Base-by-base conservation (phyloP, 2,797 vertebrate species). In the Propithecus perrieri region DNA sequence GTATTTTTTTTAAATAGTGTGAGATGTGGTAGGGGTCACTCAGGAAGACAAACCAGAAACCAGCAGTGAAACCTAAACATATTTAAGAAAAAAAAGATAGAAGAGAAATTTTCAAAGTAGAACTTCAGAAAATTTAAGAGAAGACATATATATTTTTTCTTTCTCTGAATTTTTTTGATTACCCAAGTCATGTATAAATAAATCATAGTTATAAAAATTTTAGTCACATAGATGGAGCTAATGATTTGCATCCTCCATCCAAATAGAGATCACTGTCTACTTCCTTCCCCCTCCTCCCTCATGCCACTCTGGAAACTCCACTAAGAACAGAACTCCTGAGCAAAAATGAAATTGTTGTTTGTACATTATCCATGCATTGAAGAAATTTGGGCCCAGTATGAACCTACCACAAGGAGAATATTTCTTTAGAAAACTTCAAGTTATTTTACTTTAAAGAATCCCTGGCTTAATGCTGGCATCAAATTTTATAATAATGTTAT, bases 181-280 rank as follows among this genome's bases (percentile, higher is more conserved):
- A 83, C 24, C 33, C 7, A 83, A 89, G 48, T 79, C 50, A 81
- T 48, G 41, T 46, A 61, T 30, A 48, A 89, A 90, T 79, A 88
- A 95, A 90, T 76, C 38, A 89, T 69, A 84, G 80, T 74, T 79
- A 89, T 55, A 92, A 93, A 96, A 63, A 63, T 87, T 85, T 80
- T 67, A 48, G 28, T 86, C 13, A 28, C 84, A 55, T 50, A 96
- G 87, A 89, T 84, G 55, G 38, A 95, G 28, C 38, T 85, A 85
- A 94, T 79, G 78, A 46, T 75, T 94, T 86, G 84, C 30, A 41
- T 71, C 33, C 8, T 80, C 33, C 76, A 18, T 65, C 63, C 61
- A 80, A 38, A 55, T 0, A 76, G 92, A 48, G 26, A n/a, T 76
- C 59, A 59, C 30, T 46, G 35, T 86, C 28, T 28, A 10, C 35